phyloP scores from a whole-genome alignment of 1,140 invertebrate species.

The Metopolophium dirhodum region DNA sequence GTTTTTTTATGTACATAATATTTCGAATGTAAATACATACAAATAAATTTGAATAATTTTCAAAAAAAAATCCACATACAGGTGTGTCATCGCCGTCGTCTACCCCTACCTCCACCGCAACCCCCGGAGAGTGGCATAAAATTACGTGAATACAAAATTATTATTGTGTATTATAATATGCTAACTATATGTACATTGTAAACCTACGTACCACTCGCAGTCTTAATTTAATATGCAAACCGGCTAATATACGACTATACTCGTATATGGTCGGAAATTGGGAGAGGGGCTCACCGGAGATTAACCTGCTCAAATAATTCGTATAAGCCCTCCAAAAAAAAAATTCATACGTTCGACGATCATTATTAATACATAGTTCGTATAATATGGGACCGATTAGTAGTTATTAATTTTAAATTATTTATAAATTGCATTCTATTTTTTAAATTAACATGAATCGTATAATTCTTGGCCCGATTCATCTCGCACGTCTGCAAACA shows the following conservation, averaged over 20 bases:
- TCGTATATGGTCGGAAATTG: not conserved
- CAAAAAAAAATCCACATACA: not conserved
- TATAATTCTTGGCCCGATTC: not conserved
- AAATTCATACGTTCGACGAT: not conserved
- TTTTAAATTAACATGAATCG: not conserved
- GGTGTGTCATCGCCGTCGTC: not conserved
- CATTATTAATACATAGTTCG: not conserved
- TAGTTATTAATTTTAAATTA: not conserved
- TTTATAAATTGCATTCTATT: not conserved
- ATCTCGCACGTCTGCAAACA: not conserved
- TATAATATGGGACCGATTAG: not conserved
- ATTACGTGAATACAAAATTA: constrained; percentile 2
- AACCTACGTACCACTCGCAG: not conserved
- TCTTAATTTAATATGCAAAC: constrained; percentile 2
- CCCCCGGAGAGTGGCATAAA: not conserved
- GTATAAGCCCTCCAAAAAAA: not conserved
- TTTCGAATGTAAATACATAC: not conserved
- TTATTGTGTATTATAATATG: constrained; percentile 9
- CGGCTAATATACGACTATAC: not conserved
- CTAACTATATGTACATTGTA: not conserved
- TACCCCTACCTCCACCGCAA: not conserved
- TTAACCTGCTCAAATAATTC: not conserved
- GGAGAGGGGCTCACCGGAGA: not conserved
- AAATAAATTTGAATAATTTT: constrained; percentile 12
- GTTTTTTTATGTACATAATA: not conserved